A percentile compares a stretch with the other conserved stretches of the same genome.
phyloP scores from a whole-genome alignment of 2,888 invertebrate genomes.

The Adelphocoris suturalis region DNA sequence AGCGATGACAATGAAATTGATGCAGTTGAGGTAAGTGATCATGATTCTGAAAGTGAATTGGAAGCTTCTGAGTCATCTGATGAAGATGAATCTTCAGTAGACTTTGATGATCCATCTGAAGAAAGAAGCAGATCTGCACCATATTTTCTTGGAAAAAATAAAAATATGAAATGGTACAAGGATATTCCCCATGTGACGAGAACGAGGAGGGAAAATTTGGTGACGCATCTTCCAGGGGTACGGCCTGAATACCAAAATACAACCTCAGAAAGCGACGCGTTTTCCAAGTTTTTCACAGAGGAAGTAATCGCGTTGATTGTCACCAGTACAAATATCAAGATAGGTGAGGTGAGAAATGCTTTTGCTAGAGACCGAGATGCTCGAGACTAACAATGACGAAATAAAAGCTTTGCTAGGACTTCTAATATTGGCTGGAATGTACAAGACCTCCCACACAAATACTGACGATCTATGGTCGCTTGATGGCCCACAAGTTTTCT shows the following conservation, averaged over 20 bases:
- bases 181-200: slow-evolving; percentile 30
- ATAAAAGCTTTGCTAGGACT: not conserved
- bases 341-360: not conserved
- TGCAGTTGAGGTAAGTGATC: slow-evolving; percentile 18
- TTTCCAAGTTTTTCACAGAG: slow-evolving; percentile 23
- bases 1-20: slow-evolving; percentile 15
- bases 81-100: slow-evolving; percentile 9
- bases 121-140: slow-evolving; percentile 4
- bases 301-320: not conserved
- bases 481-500: not conserved
- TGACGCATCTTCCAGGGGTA: slow-evolving; percentile 24
- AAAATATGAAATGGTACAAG: slow-evolving; percentile 41
- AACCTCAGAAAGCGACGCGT: slow-evolving; percentile 30
- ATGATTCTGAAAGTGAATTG: slow-evolving; percentile 31
- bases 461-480: not conserved
- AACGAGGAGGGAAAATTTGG: slow-evolving; percentile 31
- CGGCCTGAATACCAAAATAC: slow-evolving; percentile 31
- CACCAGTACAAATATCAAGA: not conserved
- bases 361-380: not conserved
- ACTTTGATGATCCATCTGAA: slow-evolving; percentile 4
- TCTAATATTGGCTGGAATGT: too few relatives aligned
- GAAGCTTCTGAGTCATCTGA: slow-evolving; percentile 26
- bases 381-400: not conserved
- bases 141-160: slow-evolving; percentile 27
- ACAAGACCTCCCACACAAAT: not conserved